These are phyloP conservation scores for Lutraria rhynchaena DNA, from an alignment of 1,140 invertebrate genomes.

Conservation along the genomic window DNA sequence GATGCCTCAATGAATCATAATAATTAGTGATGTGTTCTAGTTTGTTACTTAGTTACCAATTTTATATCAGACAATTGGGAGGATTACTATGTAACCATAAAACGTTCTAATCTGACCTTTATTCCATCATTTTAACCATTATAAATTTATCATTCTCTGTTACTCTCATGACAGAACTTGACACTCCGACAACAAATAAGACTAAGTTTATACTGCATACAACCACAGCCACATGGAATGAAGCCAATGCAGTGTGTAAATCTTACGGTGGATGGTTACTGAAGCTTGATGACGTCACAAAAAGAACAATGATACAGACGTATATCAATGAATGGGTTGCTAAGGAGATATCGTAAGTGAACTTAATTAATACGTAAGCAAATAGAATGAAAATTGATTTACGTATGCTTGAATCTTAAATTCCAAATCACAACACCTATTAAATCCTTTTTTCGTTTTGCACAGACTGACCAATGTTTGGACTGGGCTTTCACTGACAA, in stretches of 20 bases:
- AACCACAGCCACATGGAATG: neutral
- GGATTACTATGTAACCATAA: neutral
- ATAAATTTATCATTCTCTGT: neutral
- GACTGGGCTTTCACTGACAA: constrained; percentile 7
- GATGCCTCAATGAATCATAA: neutral
- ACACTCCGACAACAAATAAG: constrained; percentile 9
- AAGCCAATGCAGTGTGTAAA: constrained; percentile 1
- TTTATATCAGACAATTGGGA: neutral
- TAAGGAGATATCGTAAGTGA: neutral
- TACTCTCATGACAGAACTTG: neutral
- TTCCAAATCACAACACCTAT: no score
- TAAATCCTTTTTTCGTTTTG: neutral
- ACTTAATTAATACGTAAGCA: no score
- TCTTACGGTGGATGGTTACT: neutral
- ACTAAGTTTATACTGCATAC: neutral
- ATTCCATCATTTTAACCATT: neutral
- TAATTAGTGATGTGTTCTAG: neutral
- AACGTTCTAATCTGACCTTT: no score
- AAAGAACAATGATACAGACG: neutral
- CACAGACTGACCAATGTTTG: neutral
- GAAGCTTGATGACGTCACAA: neutral
- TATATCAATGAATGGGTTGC: neutral
- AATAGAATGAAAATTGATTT: no score
- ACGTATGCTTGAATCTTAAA: no score
- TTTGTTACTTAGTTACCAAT: neutral